Percentiles rank a stretch among this genome's conserved stretches.
phyloP scores from a whole-genome alignment of 2,888 invertebrate species.

The Sphaeridia pumilis region DNA sequence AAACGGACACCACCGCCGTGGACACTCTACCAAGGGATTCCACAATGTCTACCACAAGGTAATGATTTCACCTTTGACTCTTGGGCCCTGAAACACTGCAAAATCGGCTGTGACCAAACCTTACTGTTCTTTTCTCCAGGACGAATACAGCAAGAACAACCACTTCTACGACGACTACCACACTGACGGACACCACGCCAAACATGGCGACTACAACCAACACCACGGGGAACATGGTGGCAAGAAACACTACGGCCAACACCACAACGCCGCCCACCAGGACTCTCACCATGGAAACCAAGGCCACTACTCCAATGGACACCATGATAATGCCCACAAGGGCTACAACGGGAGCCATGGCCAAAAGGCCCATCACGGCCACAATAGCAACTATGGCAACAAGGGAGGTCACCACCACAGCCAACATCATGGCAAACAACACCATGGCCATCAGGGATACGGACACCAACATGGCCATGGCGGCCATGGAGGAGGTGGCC shows the following conservation, averaged over 20 bases:
- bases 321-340: conserved; percentile 12
- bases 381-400: conserved; percentile 19
- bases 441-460: conserved; percentile 8
- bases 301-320: conserved; percentile 19
- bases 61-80: not conserved
- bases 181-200: conserved; percentile 21
- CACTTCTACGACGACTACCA: conserved; percentile 35
- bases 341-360: conserved; percentile 11
- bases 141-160: conserved; percentile 33
- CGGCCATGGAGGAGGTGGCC: not conserved
- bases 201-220: conserved; percentile 30
- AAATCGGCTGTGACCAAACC: not conserved
- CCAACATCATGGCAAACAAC: conserved; percentile 8
- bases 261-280: conserved; percentile 13
- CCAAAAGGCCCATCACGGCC: conserved; percentile 25
- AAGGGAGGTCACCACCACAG: conserved; percentile 15
- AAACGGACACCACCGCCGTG: conserved; percentile 28
- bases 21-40: conserved; percentile 34
- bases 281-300: conserved; percentile 16
- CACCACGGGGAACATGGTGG: conserved; percentile 27
- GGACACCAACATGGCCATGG: conserved; percentile 5
- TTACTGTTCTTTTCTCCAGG: conserved; percentile 12
- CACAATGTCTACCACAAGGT: conserved; percentile 34
- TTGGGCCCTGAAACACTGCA: not conserved
- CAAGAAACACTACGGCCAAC: conserved; percentile 21